Percentiles rank a stretch among this genome's conserved stretches.
Conservation (phyloP, 2,113 vertebrate genomes). For the Microcebus griseorufus region DNA sequence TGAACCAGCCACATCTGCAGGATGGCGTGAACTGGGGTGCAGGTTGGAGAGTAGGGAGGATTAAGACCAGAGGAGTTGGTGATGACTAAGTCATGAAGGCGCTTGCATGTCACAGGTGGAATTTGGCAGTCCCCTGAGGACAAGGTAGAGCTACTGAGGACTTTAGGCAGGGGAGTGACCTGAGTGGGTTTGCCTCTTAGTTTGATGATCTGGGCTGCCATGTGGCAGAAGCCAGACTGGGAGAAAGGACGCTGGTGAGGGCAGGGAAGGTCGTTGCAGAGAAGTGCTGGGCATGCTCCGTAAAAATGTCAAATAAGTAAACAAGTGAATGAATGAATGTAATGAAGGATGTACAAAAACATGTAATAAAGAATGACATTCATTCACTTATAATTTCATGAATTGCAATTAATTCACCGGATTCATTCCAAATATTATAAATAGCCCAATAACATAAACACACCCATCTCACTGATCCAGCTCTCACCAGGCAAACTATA, state of each 20-base stretch:
- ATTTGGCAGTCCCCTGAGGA: neutral
- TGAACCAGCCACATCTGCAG: accelerated
- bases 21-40: accelerated
- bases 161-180: neutral
- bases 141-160: neutral
- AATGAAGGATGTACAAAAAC: too few species aligned
- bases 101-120: accelerated
- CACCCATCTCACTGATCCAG: neutral
- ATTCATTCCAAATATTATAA: neutral
- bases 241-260: neutral
- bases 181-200: neutral
- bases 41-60: accelerated
- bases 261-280: neutral
- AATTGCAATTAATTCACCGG: neutral
- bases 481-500: neutral
- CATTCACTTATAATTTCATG: too few species aligned
- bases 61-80: accelerated
- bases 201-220: neutral
- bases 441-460: neutral
- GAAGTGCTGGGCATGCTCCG: neutral
- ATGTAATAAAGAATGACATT: too few species aligned
- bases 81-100: neutral
- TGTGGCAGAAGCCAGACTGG: neutral
- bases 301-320: neutral
- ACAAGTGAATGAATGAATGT: neutral